A percentile compares a stretch with the other conserved stretches of the same genome.
phyloP scores from a whole-genome alignment of 1,140 invertebrate species.

The Drosophila triauraria region DNA sequence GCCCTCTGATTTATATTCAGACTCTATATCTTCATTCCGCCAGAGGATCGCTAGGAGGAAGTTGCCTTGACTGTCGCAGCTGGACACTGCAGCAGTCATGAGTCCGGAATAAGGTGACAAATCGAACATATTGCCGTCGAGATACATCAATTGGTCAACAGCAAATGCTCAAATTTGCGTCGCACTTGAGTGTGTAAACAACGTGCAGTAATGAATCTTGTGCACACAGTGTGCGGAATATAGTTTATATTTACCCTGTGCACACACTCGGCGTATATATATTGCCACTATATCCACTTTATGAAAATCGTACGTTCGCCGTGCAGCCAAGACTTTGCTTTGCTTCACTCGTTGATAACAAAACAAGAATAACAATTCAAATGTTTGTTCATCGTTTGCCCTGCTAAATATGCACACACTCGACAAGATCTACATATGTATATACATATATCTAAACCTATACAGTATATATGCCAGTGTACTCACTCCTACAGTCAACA shows the following conservation, averaged over 20 bases:
- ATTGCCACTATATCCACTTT: conserved; percentile 30
- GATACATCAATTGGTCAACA: conserved; percentile 49
- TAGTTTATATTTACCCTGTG: conserved; percentile 43
- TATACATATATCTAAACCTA: neutral
- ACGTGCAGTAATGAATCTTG: conserved; percentile 33
- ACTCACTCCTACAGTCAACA: conserved; percentile 46
- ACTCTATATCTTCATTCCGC: neutral
- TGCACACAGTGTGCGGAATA: conserved; percentile 46
- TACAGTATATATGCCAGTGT: conserved; percentile 13
- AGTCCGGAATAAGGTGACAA: conserved; percentile 25
- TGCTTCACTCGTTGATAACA: conserved; percentile 29
- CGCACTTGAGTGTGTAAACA: conserved; percentile 59
- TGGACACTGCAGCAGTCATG: neutral
- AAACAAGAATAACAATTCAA: conserved; percentile 46
- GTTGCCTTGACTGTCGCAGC: conserved; percentile 12
- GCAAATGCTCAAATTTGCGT: conserved; percentile 39
- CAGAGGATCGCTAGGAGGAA: conserved; percentile 1
- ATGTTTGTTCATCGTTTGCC: conserved; percentile 44
- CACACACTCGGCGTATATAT: conserved; percentile 31
- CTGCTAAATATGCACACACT: conserved; percentile 40
- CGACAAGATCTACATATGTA: conserved; percentile 1
- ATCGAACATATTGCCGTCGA: conserved; percentile 23
- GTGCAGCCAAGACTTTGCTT: conserved; percentile 22
- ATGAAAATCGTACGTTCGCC: conserved; percentile 27
- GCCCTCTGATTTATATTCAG: neutral